phyloP scores from a whole-genome alignment of 2,888 invertebrate genomes.

The Ramazzottius varieornatus region DNA sequence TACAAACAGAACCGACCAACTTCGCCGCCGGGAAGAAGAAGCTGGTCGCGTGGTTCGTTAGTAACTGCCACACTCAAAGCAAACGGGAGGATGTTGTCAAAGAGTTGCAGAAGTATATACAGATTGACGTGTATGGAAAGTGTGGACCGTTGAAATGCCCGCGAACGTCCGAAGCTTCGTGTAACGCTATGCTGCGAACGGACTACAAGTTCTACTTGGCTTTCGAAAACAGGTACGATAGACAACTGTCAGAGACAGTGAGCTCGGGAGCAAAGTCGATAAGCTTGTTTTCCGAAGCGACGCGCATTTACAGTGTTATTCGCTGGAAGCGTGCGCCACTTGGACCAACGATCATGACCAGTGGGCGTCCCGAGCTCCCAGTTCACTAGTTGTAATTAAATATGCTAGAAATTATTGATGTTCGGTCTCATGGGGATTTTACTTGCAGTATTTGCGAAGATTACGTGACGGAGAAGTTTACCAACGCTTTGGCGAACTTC shows the following conservation, averaged over 20 bases:
- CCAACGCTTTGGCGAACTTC: constrained; percentile 68
- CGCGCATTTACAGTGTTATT: no score
- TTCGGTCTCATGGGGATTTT: no score
- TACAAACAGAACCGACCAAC: neutral
- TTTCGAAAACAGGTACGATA: constrained; percentile 48
- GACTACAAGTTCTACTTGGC: constrained; percentile 90
- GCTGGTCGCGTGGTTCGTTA: constrained; percentile 14
- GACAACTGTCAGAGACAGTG: no score
- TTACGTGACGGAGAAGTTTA: constrained; percentile 88
- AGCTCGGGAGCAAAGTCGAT: no score
- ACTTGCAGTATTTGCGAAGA: constrained; percentile 51
- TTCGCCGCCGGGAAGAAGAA: constrained; percentile 7
- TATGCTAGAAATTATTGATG: no score
- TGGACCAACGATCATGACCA: no score
- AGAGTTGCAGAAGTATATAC: constrained; percentile 47
- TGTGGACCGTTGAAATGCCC: constrained; percentile 65
- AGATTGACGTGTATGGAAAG: constrained; percentile 67
- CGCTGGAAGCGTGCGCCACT: no score
- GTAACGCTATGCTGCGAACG: constrained; percentile 61
- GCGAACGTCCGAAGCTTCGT: constrained; percentile 42
- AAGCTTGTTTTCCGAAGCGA: no score
- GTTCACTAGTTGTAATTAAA: no score
- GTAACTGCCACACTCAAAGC: constrained; percentile 12
- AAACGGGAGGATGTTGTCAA: constrained; percentile 11
- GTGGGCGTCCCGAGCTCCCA: no score